Conservation (phyloP, 2,888 invertebrate genomes). For the Ophonus ardosiacus region DNA sequence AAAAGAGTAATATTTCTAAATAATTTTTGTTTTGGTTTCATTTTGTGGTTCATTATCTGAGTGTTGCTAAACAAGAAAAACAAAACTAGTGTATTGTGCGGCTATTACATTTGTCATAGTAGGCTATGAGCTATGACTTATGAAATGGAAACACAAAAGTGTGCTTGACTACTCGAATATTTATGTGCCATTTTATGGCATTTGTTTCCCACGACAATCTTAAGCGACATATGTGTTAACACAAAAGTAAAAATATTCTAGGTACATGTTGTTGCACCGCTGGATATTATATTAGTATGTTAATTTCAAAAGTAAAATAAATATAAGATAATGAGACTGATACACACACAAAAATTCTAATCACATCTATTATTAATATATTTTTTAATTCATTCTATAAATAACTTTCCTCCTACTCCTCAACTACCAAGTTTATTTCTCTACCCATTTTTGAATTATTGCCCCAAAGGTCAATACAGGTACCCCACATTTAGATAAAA, state of each 20-base stretch:
- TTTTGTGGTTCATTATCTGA: constrained; percentile 6
- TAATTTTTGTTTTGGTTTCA: background rate
- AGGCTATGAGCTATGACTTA: constrained; percentile 47
- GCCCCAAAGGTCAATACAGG: no score
- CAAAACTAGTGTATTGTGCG: constrained; percentile 37
- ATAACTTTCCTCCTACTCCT: no score
- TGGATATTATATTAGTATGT: background rate
- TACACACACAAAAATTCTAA: no score
- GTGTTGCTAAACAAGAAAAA: background rate
- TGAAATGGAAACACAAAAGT: constrained; percentile 48
- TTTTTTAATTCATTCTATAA: no score
- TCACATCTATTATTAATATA: no score
- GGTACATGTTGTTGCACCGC: constrained; percentile 41
- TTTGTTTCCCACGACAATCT: constrained; percentile 52
- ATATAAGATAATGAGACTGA: constrained; percentile 6
- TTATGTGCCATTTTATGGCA: constrained; percentile 57
- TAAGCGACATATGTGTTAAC: constrained; percentile 47
- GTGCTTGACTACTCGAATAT: constrained; percentile 48
- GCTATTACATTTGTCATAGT: constrained; percentile 49
- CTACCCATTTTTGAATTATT: no score
- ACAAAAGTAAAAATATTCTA: constrained; percentile 38
- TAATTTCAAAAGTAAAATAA: constrained; percentile 9
- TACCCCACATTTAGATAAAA: no score
- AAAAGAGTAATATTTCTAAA: background rate
- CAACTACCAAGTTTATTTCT: no score